A percentile compares a stretch with the other conserved stretches of the same genome.
Conservation (phyloP, 2,797 vertebrate genomes). For the Tadarida brasiliensis region DNA sequence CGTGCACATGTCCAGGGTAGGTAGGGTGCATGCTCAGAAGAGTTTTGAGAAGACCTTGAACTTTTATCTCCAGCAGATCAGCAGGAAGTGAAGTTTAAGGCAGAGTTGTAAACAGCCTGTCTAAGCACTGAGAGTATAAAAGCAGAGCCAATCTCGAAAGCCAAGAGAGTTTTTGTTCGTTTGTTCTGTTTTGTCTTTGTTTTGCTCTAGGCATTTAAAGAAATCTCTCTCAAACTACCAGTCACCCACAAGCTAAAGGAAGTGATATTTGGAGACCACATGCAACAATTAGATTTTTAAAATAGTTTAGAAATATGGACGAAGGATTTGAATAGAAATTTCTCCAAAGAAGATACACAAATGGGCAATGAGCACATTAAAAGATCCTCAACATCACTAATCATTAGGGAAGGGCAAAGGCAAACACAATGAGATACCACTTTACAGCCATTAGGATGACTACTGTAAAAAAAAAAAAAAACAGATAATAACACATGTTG, state of each 20-base stretch:
- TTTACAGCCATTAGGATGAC: no score
- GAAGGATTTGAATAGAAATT: not conserved
- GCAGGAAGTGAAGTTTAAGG: not conserved
- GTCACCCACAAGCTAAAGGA: not conserved
- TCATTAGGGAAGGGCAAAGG: no score
- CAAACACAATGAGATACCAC: no score
- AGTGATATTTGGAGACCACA: not conserved
- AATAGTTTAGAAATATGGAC: not conserved
- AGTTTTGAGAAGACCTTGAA: not conserved
- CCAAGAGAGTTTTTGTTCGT: not conserved
- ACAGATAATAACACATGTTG: no score
- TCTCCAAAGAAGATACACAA: no score
- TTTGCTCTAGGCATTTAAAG: not conserved
- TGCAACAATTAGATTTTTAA: not conserved
- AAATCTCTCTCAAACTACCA: not conserved
- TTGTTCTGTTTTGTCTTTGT: not conserved
- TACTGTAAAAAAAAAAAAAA: no score
- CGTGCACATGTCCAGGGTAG: not conserved
- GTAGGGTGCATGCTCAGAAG: not conserved
- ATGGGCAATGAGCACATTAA: no score
- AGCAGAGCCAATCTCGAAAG: not conserved
- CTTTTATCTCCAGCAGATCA: not conserved
- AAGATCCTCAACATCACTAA: no score
- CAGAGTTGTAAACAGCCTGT: not conserved
- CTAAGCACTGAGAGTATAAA: not conserved